Evolutionary conservation across 2,113 vertebrate genomes (phyloP), one percentile per base, ranked within the genome.

Genomic region (Eulacestoma nigropectus): DNA sequence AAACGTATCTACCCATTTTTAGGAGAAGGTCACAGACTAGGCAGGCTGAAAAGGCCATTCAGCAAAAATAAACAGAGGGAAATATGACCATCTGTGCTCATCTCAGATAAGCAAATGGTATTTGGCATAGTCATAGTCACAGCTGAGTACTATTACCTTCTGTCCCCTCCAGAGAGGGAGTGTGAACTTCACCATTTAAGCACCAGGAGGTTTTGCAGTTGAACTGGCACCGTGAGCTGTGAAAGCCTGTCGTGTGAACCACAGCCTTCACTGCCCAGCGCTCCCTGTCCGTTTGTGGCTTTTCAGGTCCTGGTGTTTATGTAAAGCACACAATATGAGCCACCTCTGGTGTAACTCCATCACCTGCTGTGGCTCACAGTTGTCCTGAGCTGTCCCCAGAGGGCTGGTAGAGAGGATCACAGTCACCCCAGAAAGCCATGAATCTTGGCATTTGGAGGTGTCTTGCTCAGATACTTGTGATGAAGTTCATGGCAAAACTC

Each of bases 11-110:
- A 52, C 68, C 20, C 84, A 20, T 89, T 96, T 96, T 93, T 65
- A 81, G 85, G 90, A 93, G 93, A 94, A 86, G 96, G 96, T 97
- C 96, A 95, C 84, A 87, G 80, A 85, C 57, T 94, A 94, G 91
- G 96, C 95, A 96, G 76, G 46, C 80, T 89, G 94, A 95, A 97
- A 97, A 97, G 96, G 95, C 95, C 95, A 96, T 81, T 89, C 94
- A 95, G 85, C 95, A 97, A 95, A 95, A 95, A 88, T 82, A 97
- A 97, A 96, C 76, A 94, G 92, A 92, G 93, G 76, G 83, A 95
- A 96, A 95, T 85, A 91, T 67, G 94, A 92, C 89, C 95, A 96
- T 96, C 97, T 97, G 95, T 95, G 95, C 76, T 97, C 87, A 86
- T 95, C 93, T 85, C 0, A 4, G 91, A 94, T 95, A 67, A 95